Conservation (phyloP, 2,797 vertebrate genomes). For the Sphenopsis melanotis region DNA sequence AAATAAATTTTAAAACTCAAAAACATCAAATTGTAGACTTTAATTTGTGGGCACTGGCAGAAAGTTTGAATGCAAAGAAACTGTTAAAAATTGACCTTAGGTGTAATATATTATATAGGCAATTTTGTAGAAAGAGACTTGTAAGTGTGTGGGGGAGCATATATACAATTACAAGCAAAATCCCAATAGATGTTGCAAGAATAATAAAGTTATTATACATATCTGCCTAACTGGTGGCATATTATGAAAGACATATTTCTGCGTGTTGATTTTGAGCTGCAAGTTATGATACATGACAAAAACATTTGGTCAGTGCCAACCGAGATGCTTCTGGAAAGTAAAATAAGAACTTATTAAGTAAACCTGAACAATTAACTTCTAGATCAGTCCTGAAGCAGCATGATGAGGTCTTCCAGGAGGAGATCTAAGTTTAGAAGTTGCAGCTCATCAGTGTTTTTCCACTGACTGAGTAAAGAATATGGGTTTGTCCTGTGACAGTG, state of each 20-base stretch:
- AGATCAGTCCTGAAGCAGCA: neutral
- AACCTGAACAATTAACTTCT: neutral
- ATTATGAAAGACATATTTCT: neutral
- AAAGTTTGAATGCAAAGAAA: neutral
- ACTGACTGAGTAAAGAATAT: neutral
- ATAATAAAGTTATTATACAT: neutral
- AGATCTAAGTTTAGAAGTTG: neutral
- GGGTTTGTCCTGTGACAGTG: no score
- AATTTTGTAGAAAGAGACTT: neutral
- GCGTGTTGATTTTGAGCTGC: neutral
- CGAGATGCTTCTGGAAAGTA: neutral
- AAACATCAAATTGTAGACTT: neutral
- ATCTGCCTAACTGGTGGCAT: neutral
- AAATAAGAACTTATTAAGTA: neutral
- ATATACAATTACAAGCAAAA: neutral
- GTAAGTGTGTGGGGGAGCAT: accelerated
- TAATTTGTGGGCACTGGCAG: neutral
- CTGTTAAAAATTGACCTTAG: neutral
- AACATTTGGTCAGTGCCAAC: accelerated
- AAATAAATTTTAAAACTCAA: neutral
- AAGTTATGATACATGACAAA: neutral
- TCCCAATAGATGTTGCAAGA: neutral
- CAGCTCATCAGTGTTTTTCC: neutral
- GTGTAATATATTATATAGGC: neutral
- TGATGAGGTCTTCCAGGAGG: neutral